Percentiles rank a stretch among this genome's conserved stretches.
Evolutionary conservation across 2,113 vertebrate genomes (phyloP).

Genomic region (Narcine bancroftii): DNA sequence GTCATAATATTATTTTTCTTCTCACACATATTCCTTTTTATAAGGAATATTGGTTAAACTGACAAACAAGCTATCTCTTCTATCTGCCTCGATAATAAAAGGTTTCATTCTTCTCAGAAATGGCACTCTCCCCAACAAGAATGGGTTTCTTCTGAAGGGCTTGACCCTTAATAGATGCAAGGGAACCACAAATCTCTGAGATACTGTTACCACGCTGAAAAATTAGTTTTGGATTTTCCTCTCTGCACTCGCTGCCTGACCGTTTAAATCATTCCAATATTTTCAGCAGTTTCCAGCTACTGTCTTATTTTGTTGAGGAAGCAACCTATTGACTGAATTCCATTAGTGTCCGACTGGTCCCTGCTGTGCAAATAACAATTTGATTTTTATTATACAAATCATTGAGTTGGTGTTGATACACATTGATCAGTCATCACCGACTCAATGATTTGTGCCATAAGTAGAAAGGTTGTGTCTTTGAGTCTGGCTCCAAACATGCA

Average conservation of each 20-base stretch:
- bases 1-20: slow-evolving; percentile 5
- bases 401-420: too few relatives aligned
- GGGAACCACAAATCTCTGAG: background rate
- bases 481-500: background rate
- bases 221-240: background rate
- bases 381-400: too few relatives aligned
- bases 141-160: background rate
- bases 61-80: slow-evolving; percentile 22
- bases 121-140: background rate
- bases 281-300: background rate
- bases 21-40: background rate
- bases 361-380: background rate
- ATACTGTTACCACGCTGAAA: background rate
- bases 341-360: background rate
- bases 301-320: background rate
- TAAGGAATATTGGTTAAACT: slow-evolving; percentile 34
- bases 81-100: background rate
- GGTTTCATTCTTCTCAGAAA: background rate
- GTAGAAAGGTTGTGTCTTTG: background rate
- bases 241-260: background rate
- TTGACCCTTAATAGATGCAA: background rate
- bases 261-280: background rate
- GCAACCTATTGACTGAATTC: background rate
- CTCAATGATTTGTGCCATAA: background rate
- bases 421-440: background rate